Evolutionary conservation across 2,797 vertebrate genomes (phyloP).

Genomic region (Phoxinus dragarum): DNA sequence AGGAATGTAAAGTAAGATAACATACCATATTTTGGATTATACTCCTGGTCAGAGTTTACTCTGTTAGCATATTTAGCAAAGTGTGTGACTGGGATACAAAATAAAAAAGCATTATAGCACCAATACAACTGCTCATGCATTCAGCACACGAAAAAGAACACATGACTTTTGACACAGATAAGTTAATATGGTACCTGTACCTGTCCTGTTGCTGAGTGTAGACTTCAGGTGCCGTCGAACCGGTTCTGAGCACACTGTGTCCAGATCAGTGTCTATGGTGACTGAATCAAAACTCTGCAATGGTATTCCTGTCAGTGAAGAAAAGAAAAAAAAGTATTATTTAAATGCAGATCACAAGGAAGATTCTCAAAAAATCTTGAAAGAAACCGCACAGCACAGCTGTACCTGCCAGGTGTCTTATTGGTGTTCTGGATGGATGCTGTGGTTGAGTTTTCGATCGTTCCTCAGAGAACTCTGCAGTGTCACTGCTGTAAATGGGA

Average conservation of each 20-base stretch:
- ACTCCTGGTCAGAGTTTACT: not conserved
- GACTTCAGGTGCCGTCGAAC: slow-evolving; percentile 68
- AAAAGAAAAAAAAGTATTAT: not conserved
- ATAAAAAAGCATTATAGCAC: not conserved
- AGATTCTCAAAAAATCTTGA: not conserved
- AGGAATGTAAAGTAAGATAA: not conserved
- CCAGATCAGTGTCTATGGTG: slow-evolving; percentile 78
- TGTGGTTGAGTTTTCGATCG: slow-evolving; percentile 11
- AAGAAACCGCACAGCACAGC: not conserved
- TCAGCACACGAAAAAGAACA: not conserved
- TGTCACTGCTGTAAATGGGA: slow-evolving; percentile 37
- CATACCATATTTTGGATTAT: not conserved
- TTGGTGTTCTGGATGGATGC: slow-evolving; percentile 35
- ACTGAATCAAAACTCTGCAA: slow-evolving; percentile 74
- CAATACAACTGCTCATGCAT: not conserved
- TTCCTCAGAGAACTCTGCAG: slow-evolving; percentile 41
- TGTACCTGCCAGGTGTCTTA: slow-evolving; percentile 72
- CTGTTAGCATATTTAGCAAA: not conserved
- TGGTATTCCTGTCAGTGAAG: slow-evolving; percentile 67
- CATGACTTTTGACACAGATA: not conserved
- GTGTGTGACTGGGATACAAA: not conserved
- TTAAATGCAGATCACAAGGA: not conserved
- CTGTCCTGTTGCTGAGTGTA: slow-evolving; percentile 54
- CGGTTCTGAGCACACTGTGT: slow-evolving; percentile 73
- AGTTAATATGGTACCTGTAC: slow-evolving; percentile 57